These are phyloP conservation scores for Hoplostethus mediterraneus DNA, from an alignment of 2,797 vertebrate genomes.

Conservation along the genomic window DNA sequence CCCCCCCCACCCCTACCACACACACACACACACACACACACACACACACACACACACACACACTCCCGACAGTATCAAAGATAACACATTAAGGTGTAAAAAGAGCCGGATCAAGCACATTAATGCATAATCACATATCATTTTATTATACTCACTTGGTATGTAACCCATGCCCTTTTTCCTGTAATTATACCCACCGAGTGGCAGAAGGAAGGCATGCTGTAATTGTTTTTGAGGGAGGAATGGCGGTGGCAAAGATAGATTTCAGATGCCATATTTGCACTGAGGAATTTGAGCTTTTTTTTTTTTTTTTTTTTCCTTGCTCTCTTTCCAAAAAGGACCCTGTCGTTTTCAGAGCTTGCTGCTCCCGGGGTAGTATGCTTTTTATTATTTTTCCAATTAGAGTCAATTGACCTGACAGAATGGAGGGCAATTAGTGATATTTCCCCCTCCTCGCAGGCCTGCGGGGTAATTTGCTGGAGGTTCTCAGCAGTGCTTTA, in stretches of 20 bases:
- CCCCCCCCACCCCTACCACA: not conserved
- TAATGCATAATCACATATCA: conserved; percentile 73
- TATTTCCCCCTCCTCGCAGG: conserved; percentile 90
- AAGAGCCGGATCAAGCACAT: conserved; percentile 62
- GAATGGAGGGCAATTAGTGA: conserved; percentile 99
- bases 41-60: conserved; percentile 4
- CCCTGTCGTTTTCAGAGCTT: conserved; percentile 94
- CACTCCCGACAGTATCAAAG: conserved; percentile 40
- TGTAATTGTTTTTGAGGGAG: conserved; percentile 79
- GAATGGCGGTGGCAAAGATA: conserved; percentile 83
- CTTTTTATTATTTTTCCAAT: conserved; percentile 99
- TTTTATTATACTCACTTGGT: conserved; percentile 70
- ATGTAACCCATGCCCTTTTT: conserved; percentile 75
- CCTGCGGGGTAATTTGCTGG: conserved; percentile 98
- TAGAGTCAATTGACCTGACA: conserved; percentile 99
- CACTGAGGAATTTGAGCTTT: conserved; percentile 87
- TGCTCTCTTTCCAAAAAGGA: conserved; percentile 83
- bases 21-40: conserved; percentile 1
- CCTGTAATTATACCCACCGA: conserved; percentile 76
- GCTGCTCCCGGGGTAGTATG: conserved; percentile 96
- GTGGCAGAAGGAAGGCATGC: conserved; percentile 74
- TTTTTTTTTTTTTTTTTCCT: conserved; percentile 29
- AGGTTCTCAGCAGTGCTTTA: conserved; percentile 97
- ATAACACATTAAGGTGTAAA: conserved; percentile 71
- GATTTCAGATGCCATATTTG: conserved; percentile 92